A percentile compares a stretch with the other conserved stretches of the same genome.
Evolutionary conservation across 1,140 invertebrate genomes (phyloP).

Genomic region (Papilio polyxenes): DNA sequence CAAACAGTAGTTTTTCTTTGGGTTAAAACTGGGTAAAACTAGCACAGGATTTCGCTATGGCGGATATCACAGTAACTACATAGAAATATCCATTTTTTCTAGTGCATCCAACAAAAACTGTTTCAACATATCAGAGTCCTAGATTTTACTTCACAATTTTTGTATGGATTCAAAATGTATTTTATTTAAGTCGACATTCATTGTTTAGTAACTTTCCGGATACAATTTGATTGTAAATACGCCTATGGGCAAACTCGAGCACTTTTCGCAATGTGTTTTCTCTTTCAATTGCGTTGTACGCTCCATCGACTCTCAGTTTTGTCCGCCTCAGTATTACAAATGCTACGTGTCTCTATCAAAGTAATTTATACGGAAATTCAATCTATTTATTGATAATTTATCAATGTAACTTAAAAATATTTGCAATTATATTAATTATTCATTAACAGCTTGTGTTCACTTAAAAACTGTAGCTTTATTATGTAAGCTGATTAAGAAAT

Average conservation of each 20-base stretch:
- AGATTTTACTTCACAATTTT: background rate
- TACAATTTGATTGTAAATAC: background rate
- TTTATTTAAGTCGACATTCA: background rate
- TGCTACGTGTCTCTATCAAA: background rate
- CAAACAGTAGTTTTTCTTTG: no score
- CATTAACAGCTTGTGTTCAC: background rate
- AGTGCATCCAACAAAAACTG: no score
- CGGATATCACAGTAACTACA: no score
- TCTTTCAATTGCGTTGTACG: conserved; percentile 14
- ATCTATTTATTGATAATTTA: background rate
- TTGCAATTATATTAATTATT: background rate
- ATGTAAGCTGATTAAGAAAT: no score
- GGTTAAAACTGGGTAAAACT: no score
- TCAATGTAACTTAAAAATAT: background rate
- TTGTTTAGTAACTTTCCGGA: background rate
- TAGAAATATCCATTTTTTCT: no score
- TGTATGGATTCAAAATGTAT: background rate
- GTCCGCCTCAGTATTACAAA: background rate
- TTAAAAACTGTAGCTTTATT: no score
- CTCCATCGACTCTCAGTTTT: background rate
- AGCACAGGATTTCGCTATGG: no score
- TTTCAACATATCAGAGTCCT: no score
- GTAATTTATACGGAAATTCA: conserved; percentile 19
- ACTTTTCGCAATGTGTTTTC: conserved; percentile 7
- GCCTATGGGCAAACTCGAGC: background rate